Percentiles rank a stretch among this genome's conserved stretches.
phyloP scores from a whole-genome alignment of 2,113 vertebrate genomes.

The Pygoscelis adeliae region DNA sequence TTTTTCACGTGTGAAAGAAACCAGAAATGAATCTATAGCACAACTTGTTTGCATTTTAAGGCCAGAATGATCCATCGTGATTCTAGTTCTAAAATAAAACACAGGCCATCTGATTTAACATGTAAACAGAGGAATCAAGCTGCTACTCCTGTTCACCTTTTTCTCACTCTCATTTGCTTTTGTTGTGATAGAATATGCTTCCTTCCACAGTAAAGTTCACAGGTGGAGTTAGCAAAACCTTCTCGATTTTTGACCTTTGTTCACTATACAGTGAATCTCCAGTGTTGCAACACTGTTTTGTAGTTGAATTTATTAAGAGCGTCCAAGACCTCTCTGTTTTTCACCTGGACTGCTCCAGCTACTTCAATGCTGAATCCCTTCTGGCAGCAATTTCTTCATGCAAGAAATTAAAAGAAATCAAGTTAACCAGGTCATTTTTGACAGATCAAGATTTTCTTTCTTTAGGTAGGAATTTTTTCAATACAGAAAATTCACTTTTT shows the following conservation, averaged over 20 bases:
- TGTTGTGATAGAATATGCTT: not conserved
- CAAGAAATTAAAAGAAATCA: slow-evolving; percentile 47
- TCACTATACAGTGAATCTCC: not conserved
- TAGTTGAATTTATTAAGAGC: slow-evolving; percentile 40
- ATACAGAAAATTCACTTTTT: not conserved
- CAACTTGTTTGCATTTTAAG: not conserved
- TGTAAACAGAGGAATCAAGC: not conserved
- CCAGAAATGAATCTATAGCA: not conserved
- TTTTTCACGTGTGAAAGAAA: not conserved
- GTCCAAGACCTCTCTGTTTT: slow-evolving; percentile 39
- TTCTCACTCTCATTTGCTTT: not conserved
- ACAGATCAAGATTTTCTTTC: not conserved
- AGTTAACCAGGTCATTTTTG: not conserved
- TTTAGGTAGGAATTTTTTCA: not conserved
- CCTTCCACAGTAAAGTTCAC: not conserved
- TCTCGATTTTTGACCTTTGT: not conserved
- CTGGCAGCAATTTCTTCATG: slow-evolving; percentile 15
- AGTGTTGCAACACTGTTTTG: not conserved
- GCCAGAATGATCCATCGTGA: not conserved
- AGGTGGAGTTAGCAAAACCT: not conserved
- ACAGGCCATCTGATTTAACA: not conserved
- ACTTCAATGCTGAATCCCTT: slow-evolving; percentile 17
- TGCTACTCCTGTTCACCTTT: not conserved
- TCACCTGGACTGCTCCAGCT: not conserved
- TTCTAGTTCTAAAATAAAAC: not conserved